Conservation (phyloP, 2,888 invertebrate genomes). For the Miltochrista miniata region DNA sequence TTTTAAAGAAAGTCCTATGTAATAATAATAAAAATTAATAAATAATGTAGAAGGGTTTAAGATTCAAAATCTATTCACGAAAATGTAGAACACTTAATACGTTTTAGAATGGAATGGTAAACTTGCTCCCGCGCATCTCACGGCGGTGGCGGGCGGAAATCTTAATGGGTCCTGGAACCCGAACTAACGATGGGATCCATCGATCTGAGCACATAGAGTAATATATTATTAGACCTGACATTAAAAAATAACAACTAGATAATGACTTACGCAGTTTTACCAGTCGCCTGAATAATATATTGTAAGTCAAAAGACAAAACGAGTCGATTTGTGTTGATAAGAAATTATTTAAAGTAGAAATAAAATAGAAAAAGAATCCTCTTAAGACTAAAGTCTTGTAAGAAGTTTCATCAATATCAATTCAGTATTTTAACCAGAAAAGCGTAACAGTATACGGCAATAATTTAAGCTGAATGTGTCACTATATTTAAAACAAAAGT, state of each 20-base stretch:
- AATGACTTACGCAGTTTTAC: neutral
- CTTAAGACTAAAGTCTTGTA: too few species aligned
- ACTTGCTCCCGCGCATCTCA: constrained; percentile 72
- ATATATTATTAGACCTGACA: constrained; percentile 37
- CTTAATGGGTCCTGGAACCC: constrained; percentile 81
- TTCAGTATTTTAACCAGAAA: too few species aligned
- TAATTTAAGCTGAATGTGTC: constrained; percentile 9
- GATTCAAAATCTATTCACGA: constrained; percentile 32
- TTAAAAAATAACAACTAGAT: neutral
- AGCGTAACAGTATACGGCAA: too few species aligned
- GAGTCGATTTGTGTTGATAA: too few species aligned
- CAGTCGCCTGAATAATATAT: neutral
- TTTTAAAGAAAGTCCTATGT: too few species aligned
- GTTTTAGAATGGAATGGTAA: constrained; percentile 36
- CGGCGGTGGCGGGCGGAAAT: constrained; percentile 77
- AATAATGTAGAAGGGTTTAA: constrained; percentile 4
- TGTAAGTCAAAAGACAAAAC: too few species aligned
- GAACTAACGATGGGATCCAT: constrained; percentile 79
- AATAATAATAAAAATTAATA: too few species aligned
- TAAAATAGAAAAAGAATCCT: too few species aligned
- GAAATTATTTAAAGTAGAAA: too few species aligned
- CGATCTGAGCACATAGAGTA: constrained; percentile 64
- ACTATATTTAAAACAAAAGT: neutral
- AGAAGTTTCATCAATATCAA: too few species aligned
- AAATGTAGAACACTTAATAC: constrained; percentile 21